Base-by-base conservation (phyloP, 2,888 invertebrate genomes). In the Drosophila buzzatii region DNA sequence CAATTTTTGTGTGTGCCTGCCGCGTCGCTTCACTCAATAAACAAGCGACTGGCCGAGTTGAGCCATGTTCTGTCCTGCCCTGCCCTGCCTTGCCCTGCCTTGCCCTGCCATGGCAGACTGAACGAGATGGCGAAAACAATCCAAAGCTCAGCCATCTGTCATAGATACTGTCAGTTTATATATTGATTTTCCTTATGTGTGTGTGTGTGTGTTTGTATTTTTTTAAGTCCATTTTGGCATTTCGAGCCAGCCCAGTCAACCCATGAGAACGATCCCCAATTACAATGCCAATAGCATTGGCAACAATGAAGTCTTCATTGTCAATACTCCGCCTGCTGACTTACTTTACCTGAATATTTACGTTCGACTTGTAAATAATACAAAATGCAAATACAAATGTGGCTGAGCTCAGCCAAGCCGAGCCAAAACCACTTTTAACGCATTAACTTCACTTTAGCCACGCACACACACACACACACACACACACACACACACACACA, bases 351-450 rank as follows among this genome's bases (percentile, higher is more conserved):
- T 82, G 81, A 73, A 74, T 87, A 82, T 85, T 85, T 85, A 70
- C 81, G 74, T 81, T 73, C 73, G 73, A 70, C 75, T 76, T 76
- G 86, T 88, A 85, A 86, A 86, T 86, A 86, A 86, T 86, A 82
- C 86, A 77, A 73, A 81, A 79, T 81, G 83, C 76, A 86, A 88
- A 86, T 84, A 82, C 74, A 62, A 72, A 76, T 79, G 76, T 64
- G 73, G 70, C 79, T 75, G 72, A 70, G 79, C 66, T 68, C 71
- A 71, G 70, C 68, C 63, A 79, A 79, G 58, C 81, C 76, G 76
- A 85, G 69, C 86, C 85, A 74, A 87, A 87, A 82, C 85, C 87
- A 87, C 89, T 84, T 86, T 80, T 76, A 82, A 86, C 89, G 89
- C 86, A 86, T 86, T 86, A 86, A 88, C 79, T 82, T 80, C 89